Evolutionary conservation across 2,113 vertebrate species (phyloP), one percentile per base, ranked within the genome.

Genomic region (Nymphicus hollandicus): DNA sequence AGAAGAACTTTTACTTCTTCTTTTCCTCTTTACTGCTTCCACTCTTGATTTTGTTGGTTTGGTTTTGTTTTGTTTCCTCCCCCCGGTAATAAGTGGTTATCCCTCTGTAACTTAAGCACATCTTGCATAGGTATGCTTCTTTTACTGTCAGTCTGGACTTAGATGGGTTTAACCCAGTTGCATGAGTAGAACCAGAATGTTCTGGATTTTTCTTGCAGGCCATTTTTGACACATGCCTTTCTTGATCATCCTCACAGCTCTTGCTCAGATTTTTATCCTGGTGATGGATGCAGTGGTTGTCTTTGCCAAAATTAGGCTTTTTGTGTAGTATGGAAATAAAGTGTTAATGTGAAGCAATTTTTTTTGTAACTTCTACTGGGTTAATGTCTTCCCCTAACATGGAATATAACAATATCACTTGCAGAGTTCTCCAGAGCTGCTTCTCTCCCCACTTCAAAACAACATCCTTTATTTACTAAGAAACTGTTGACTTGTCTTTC

Each of bases 131-230:
- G 13, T 31, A 1, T 18, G 9, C 9, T 25, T 53, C 17, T n/a
- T 17, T 5, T 27, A 17, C 12, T 12, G 31, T 29, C 43, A 12
- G 39, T 33, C 37, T 52, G 58, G 58, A 20, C 50, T 53, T 41
- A 13, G 47, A 12, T 20, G n/a, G 17, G 6, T 53, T 53, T 47
- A 41, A 19, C 29, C 39, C 52, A 12, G 39, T 28, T 66, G 29
- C 2, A 1, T 16, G 15, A 53, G 15, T 25, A 47, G 16, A 35
- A 55, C 9, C 2, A 3, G 20, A 53, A 35, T 10, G 11, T 11
- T 49, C 7, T 35, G 72, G 37, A 17, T 28, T 78, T 47, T 35
- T 65, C 25, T 35, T 72, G 52, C 44, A 47, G 18, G n/a, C 8
- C 1, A 0, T 31, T 77, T 71, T 77, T 78, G 18, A 11, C 8